A percentile compares a stretch with the other conserved stretches of the same genome.
phyloP scores from a whole-genome alignment of 1,140 invertebrate species.

The Habropoda laboriosa region DNA sequence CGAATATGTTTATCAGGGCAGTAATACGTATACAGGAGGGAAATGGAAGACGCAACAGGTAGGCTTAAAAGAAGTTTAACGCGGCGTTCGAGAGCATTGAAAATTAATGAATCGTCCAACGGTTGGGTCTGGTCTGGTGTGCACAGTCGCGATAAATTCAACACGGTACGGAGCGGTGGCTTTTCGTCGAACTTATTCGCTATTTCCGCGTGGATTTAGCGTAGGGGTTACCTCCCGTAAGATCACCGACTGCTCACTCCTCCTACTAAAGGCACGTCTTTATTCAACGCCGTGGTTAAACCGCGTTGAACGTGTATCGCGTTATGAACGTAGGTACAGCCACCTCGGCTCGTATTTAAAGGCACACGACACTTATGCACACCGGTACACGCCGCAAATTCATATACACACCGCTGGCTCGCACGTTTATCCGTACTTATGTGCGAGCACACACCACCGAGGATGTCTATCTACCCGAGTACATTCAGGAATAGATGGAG shows the following conservation, averaged over 20 bases:
- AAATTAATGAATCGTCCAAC: slow-evolving; percentile 14
- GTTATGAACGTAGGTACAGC: not conserved
- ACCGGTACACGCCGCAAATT: not conserved
- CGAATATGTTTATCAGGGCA: slow-evolving; percentile 13
- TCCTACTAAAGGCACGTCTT: not conserved
- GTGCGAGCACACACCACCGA: not conserved
- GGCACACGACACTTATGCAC: not conserved
- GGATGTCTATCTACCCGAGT: not conserved
- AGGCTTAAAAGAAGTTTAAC: slow-evolving; percentile 34
- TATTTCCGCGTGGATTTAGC: not conserved
- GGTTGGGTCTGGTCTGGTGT: not conserved
- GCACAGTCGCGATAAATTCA: not conserved
- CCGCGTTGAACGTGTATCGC: not conserved
- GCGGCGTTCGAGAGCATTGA: not conserved
- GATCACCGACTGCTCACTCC: not conserved
- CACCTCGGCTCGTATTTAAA: not conserved
- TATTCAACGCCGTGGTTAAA: not conserved
- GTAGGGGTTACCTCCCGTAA: not conserved
- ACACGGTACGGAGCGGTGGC: no score
- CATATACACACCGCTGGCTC: not conserved
- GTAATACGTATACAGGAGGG: not conserved
- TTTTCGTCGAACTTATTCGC: not conserved
- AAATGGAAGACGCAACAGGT: slow-evolving; percentile 9
- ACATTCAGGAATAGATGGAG: not conserved
- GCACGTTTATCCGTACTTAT: not conserved